phyloP scores from a whole-genome alignment of 2,113 vertebrate genomes.

The Entosphenus tridentatus region DNA sequence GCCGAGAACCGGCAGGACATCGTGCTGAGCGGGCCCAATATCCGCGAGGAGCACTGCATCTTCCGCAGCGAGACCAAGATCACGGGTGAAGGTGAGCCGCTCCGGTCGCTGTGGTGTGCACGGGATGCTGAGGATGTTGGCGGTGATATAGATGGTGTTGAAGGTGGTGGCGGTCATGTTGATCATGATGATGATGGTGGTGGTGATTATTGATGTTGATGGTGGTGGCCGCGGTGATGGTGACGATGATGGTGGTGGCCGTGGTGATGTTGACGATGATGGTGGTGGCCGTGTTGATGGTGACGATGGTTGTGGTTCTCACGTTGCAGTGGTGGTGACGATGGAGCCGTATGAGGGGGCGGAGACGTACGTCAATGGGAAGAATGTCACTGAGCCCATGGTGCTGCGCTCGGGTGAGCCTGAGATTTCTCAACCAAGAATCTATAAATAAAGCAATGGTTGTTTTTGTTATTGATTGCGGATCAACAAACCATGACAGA shows the following conservation, averaged over 20 bases:
- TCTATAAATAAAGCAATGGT: too few relatives aligned
- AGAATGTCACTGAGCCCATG: slow-evolving; percentile 57
- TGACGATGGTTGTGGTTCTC: not conserved
- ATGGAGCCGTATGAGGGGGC: slow-evolving; percentile 77
- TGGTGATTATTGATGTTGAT: slow-evolving; percentile 15
- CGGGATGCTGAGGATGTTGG: too few relatives aligned
- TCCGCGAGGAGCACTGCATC: slow-evolving; percentile 82
- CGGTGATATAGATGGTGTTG: too few relatives aligned
- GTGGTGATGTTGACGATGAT: not conserved
- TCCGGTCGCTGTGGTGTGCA: too few relatives aligned
- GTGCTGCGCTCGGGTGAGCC: slow-evolving; percentile 69
- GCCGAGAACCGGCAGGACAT: slow-evolving; percentile 84
- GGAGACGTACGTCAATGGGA: slow-evolving; percentile 92
- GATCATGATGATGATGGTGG: not conserved
- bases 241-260: too few relatives aligned
- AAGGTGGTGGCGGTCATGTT: too few relatives aligned
- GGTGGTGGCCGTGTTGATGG: not conserved
- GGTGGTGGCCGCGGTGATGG: slow-evolving; percentile 16
- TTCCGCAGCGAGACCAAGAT: slow-evolving; percentile 69
- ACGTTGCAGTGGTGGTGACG: slow-evolving; percentile 50
- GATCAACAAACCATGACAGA: too few relatives aligned
- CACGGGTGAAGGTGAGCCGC: slow-evolving; percentile 44
- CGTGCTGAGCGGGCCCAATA: slow-evolving; percentile 80
- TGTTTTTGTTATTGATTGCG: too few relatives aligned
- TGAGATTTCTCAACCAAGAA: fast-evolving